Base-by-base conservation (phyloP, 1,140 invertebrate species). In the Drosophila sproati region DNA sequence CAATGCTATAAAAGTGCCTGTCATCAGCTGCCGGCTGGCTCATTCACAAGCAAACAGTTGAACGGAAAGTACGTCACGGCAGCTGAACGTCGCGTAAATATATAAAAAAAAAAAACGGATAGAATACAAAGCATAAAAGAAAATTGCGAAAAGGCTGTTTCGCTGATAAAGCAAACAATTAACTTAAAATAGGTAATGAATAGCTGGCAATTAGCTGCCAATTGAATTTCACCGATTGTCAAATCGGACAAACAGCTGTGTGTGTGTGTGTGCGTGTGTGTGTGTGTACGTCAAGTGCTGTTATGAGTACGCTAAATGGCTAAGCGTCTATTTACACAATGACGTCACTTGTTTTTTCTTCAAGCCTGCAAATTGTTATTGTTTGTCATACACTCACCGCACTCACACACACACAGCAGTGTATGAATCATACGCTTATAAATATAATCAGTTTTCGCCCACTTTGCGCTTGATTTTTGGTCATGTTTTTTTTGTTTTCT, bases 371-470 rank as follows among this genome's bases (percentile, higher is more conserved):
- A 64, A 35, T 79, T 73, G 66, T 80, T 77, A 69, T 77, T 73
- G 70, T 69, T 78, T 77, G 72, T 66, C 62, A 56, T 63, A 63
- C 60, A 70, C 76, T 35, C 72, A 59, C 61, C 76, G 32, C 72
- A 59, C 61, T 39, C 66, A 56, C 52, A 56, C 12, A 69, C 28
- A 56, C 20, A 41, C 12, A 69, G 20, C 47, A 55, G 32, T 28
- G 37, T 88, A 77, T 88, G 85, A 88, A 69, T 88, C 83, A 88
- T 51, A 3, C 51, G 34, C 63, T 83, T 88, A 88, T 88, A 20
- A 20, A 89, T 88, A 88, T 89, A 87, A 88, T 80, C 85, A 80
- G 78, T 82, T 20, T 20, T 86, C 78, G 82, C 66, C 71, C 75
- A 82, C 75, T 62, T 35, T 37, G 10, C 41, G 41, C 12, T 5